Evolutionary conservation across 92 coral and sea anemone genomes (phyloP).

Genomic region (Phymanthus crucifer): DNA sequence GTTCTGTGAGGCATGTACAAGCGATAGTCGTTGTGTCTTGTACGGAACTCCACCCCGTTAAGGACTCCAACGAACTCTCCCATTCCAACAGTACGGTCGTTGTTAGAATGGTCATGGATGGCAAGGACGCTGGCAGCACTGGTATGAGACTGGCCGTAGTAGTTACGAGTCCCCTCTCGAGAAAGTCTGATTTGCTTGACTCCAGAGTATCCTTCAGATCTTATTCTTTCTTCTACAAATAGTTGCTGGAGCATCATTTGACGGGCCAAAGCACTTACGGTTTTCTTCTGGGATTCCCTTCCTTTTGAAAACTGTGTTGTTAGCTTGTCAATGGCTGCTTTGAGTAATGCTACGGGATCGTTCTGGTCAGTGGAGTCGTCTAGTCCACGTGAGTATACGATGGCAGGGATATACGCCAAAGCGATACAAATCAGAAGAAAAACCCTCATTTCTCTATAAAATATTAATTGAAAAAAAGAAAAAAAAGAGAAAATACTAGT

Average conservation of each 20-base stretch:
- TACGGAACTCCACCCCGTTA: slow-evolving; percentile 89
- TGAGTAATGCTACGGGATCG: no score
- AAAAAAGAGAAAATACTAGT: no score
- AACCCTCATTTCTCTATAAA: no score
- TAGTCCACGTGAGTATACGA: no score
- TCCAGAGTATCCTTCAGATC: slow-evolving; percentile 78
- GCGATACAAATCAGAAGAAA: no score
- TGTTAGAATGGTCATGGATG: slow-evolving; percentile 32
- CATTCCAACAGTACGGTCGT: slow-evolving; percentile 71
- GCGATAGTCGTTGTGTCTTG: slow-evolving; percentile 92
- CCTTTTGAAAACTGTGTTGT: no score
- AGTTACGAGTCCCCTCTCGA: slow-evolving; percentile 57
- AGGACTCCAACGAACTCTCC: slow-evolving; percentile 80
- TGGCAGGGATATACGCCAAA: no score
- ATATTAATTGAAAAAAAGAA: no score
- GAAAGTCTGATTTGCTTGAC: slow-evolving; percentile 67
- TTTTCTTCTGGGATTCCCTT: no score
- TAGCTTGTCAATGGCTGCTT: no score
- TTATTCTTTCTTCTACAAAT: slow-evolving; percentile 65
- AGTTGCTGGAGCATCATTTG: slow-evolving; percentile 76
- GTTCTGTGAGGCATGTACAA: slow-evolving; percentile 68
- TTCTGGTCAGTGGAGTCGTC: no score
- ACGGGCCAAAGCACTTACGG: neutral
- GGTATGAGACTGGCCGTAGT: slow-evolving; percentile 55
- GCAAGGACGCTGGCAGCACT: slow-evolving; percentile 43